Base-by-base conservation (phyloP, 23 tunicate genomes). In the Styela clava region DNA sequence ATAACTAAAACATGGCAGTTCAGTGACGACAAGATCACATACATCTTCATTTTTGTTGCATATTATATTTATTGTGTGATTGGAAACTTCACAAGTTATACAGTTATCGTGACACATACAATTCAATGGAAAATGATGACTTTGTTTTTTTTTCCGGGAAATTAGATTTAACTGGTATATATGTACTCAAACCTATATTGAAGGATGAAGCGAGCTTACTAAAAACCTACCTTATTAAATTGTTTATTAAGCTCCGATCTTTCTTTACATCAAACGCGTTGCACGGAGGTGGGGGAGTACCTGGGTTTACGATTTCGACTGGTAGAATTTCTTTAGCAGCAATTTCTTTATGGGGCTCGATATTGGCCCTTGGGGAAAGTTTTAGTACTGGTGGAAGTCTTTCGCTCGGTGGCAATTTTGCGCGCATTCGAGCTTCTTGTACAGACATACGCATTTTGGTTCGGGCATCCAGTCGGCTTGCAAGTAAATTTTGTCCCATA, bases 231-330 rank as follows among this genome's bases (percentile, higher is more conserved):
- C 16, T 31, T 12, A 71, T 3, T 32, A 71, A 34, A 30, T 26
- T 71, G 5, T 32, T 71, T n/a, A 71, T 30, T 3, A 28, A 71
- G 3, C 34, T 34, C 9, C 77, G 77, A 32, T 30, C 34, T 71
- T 31, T 34, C 12, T 21, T 26, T 3, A 34, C 35, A 16, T 28
- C 34, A 34, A 33, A 71, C 3, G 77, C 77, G 29, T 29, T 71
- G 35, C 77, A 71, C 16, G 77, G 77, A 71, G 77, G 34, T 5
- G 77, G 77, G 12, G 77, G 77, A 18, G 77, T 33, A 30, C 24
- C 20, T 21, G 7, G 77, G 5, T 12, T 22, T 32, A 21, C 35
- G 27, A 71, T 34, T 3, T 27, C 77, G 3, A 18, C 16, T 27
- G 34, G 34, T 3, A 2, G 5, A 3, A 28, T 71, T 32, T 26